Evolutionary conservation across 2,888 invertebrate genomes (phyloP), one percentile per base, ranked within the genome.

Genomic region (Coenonympha arcania): DNA sequence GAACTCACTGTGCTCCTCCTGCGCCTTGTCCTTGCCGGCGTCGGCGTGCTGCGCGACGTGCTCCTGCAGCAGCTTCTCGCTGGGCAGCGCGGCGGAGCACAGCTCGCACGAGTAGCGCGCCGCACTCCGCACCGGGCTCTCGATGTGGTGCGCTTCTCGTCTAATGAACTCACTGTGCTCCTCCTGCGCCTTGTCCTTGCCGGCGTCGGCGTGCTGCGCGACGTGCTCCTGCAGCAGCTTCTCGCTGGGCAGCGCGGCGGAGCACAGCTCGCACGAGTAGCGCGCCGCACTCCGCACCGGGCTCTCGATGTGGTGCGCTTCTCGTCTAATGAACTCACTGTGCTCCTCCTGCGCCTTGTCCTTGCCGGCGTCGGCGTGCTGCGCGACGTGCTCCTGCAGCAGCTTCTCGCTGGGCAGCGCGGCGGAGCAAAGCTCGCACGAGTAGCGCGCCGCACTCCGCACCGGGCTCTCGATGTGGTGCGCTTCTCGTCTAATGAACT

Each of bases 121-220:
- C 48, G 44, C 68, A 58, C 15, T 18, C 45, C 33, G 68, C 57
- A 18, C 58, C 56, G 62, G 63, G 56, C 58, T 54, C 55, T 54
- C 56, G 34, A 66, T 34, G 28, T 73, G 73, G 69, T 84, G 84
- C 16, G 62, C 75, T 39, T 71, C 69, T 15, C 83, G 76, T 56
- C 83, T 84, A 66, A 0, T 24, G 19, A 22, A 15, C 8, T n/a
- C n/a, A n/a, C n/a, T n/a, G n/a, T n/a, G n/a, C n/a, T n/a, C n/a
- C n/a, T n/a, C n/a, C n/a, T n/a, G n/a, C n/a, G 39, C 18, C 16
- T 42, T 50, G 8, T 40, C 49, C 9, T 47, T 48, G 18, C 33
- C n/a, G n/a, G n/a, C n/a, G n/a, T n/a, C 30, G 19, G 44, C 44
- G 33, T 56, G 56, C n/a, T 39, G 50, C 44, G 65, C 61, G 58